Base-by-base conservation (phyloP, 1,140 invertebrate genomes). In the Orchesella cincta region DNA sequence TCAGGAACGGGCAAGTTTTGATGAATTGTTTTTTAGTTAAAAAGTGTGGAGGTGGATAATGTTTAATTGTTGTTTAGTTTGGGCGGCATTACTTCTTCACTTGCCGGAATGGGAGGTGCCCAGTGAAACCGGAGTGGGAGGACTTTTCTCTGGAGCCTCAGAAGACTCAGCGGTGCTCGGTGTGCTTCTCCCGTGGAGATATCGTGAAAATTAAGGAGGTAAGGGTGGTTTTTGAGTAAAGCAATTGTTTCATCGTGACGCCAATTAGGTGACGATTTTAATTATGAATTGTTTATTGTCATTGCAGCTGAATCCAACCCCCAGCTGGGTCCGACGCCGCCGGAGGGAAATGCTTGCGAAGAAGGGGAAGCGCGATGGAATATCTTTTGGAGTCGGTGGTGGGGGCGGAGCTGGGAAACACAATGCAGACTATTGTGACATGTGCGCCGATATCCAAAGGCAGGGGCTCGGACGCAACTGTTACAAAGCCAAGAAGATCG, bases 1-100 rank as follows among this genome's bases (percentile, higher is more conserved):
- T 31, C 62, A 67, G 31, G 62, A 67, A 23, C 62, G 62, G 5
- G n/a, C n/a, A n/a, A n/a, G n/a, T n/a, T n/a, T n/a, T n/a, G n/a
- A n/a, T n/a, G n/a, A n/a, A n/a, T n/a, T n/a, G n/a, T n/a, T n/a
- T n/a, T n/a, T n/a, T n/a, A n/a, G n/a, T n/a, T n/a, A n/a, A n/a
- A n/a, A n/a, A n/a, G n/a, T n/a, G n/a, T n/a, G n/a, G n/a, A n/a
- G n/a, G n/a, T n/a, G n/a, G n/a, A n/a, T n/a, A n/a, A n/a, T n/a
- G n/a, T n/a, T n/a, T n/a, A n/a, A n/a, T n/a, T n/a, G n/a, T n/a
- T n/a, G n/a, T n/a, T n/a, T n/a, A n/a, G n/a, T 67, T 67, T 33
- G 62, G 62, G 8, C 62, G 62, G 5, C 62, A 67, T 29, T 67
- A 67, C 62, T 67, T 26, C 26, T 23, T 67, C 26, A 8, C 8